These are phyloP conservation scores for Enteromius unitaeniatus DNA, from an alignment of 2,797 vertebrate genomes.

Conservation along the genomic window DNA sequence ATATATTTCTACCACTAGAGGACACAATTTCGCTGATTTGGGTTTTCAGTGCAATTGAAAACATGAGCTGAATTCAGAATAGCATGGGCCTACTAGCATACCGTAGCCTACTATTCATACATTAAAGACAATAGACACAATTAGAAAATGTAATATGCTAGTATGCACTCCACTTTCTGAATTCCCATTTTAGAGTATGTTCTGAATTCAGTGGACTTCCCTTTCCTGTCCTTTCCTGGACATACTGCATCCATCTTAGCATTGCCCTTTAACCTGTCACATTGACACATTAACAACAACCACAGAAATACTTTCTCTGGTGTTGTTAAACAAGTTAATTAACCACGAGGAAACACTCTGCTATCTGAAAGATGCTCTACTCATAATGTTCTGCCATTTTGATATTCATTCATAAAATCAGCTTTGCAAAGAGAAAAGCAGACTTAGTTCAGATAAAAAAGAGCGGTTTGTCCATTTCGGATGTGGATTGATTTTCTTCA, in stretches of 20 bases:
- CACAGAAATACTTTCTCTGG: not conserved
- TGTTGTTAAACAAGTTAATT: not conserved
- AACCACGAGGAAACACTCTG: not conserved
- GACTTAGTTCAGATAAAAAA: too few relatives aligned
- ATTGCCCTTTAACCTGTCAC: not conserved
- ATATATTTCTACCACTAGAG: constrained; percentile 73
- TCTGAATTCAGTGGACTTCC: not conserved
- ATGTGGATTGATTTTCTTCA: too few relatives aligned
- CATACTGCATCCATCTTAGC: not conserved
- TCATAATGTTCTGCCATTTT: not conserved
- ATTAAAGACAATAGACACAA: not conserved
- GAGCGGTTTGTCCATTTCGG: too few relatives aligned
- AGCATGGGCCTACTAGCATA: not conserved
- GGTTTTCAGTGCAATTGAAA: constrained; percentile 52
- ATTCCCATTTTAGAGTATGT: not conserved
- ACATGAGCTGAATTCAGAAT: not conserved
- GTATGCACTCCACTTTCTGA: not conserved
- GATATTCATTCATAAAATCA: not conserved
- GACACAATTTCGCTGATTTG: constrained; percentile 71
- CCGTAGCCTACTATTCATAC: not conserved
- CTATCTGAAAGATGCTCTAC: not conserved
- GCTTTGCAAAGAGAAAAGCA: not conserved
- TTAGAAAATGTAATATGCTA: not conserved
- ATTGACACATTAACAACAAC: not conserved
- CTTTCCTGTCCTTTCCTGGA: not conserved